Evolutionary conservation across 2,797 vertebrate species (phyloP), one percentile per base, ranked within the genome.

Genomic region (Agapornis canus): DNA sequence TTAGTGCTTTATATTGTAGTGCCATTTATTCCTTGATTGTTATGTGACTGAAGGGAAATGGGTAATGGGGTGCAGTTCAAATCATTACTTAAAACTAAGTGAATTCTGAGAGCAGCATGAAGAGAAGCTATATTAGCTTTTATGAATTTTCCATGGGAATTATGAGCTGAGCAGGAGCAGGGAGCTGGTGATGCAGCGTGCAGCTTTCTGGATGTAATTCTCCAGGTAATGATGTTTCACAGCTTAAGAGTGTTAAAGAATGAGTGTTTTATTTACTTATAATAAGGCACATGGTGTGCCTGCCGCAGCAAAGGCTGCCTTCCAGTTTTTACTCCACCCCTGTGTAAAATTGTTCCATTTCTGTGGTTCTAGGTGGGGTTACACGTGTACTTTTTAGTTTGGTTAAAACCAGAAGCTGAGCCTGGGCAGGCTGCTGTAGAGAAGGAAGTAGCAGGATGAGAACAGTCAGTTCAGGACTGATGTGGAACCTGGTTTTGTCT

Each of bases 11-110:
- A 60, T 95, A 73, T 89, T 80, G 49, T 43, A 60, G 40, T 93
- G 81, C 79, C 81, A 82, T 96, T 96, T 96, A 77, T 85, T 94
- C 64, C 70, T 95, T 95, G 70, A 66, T 82, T 96, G 47, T 95
- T 96, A 78, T 27, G 47, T 57, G 75, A 94, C 91, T 85, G 84
- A 86, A 89, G 59, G 69, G 72, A 92, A 89, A 72, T 35, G n/a
- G 29, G 69, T 65, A 16, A 39, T 63, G 57, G 57, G 51, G 35
- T 89, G 86, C 85, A 86, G 51, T 47, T 86, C 69, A 89, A 82
- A 91, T 91, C 76, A 32, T 87, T 96, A 69, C 51, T 81, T 94
- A 65, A 77, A 90, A 78, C 51, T 92, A 84, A 52, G 78, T 75
- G 88, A 94, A 84, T 52, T 52, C 45, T 63, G 56, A 40, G 57